Conservation (phyloP, 2,888 invertebrate species). For the Strigamia maritima region DNA sequence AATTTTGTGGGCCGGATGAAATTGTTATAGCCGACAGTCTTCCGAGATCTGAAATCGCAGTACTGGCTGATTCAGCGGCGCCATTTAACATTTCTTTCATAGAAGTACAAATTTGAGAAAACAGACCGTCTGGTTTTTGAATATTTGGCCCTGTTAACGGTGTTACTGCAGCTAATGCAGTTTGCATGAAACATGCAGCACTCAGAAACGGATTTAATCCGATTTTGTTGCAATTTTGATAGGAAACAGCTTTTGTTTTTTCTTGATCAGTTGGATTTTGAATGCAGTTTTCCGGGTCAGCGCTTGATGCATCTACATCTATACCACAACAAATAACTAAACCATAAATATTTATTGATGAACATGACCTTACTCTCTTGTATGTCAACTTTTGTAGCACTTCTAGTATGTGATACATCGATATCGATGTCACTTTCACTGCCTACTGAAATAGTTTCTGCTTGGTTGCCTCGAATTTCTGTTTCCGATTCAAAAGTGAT, state of each 20-base stretch:
- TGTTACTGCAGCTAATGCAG: background rate
- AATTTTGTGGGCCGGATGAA: background rate
- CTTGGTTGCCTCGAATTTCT: background rate
- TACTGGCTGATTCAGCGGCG: background rate
- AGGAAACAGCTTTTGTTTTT: no score
- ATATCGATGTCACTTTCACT: no score
- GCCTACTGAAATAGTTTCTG: background rate
- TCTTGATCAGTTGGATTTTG: no score
- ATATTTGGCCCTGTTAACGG: background rate
- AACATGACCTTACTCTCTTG: no score
- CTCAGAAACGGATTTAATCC: background rate
- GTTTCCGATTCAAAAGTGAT: background rate
- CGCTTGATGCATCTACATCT: no score
- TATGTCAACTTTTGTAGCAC: no score
- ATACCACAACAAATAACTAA: no score
- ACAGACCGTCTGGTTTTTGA: background rate
- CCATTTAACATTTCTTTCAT: background rate
- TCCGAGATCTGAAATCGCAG: background rate
- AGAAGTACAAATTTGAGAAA: background rate
- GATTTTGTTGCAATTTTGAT: background rate
- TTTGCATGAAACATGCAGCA: background rate
- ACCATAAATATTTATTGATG: no score
- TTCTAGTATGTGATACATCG: no score
- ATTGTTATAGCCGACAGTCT: background rate
- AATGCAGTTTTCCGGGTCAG: no score